Percentiles rank a stretch among this genome's conserved stretches.
phyloP scores from a whole-genome alignment of 1,140 invertebrate genomes.

The Spodoptera litura region DNA sequence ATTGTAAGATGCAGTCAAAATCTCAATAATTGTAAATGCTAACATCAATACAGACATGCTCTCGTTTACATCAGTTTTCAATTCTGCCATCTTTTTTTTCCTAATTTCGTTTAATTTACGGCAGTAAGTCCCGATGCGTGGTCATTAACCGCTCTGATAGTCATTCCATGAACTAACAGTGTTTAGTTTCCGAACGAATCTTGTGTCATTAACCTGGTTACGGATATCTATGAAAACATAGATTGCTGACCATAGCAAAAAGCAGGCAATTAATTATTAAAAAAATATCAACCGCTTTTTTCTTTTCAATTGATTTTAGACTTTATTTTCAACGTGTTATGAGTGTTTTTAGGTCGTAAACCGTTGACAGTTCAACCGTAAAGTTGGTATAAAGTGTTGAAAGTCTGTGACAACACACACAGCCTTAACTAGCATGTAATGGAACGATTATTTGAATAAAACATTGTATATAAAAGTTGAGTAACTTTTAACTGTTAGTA shows the following conservation, averaged over 20 bases:
- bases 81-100: not conserved
- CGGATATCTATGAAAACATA: constrained; percentile 65
- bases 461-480: not conserved
- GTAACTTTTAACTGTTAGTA: constrained; percentile 1
- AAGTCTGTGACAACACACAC: constrained; percentile 35
- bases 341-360: not conserved
- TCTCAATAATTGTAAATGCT: too few species aligned
- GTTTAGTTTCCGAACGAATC: constrained; percentile 36
- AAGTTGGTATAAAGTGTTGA: constrained; percentile 28
- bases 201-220: constrained; percentile 64
- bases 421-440: constrained; percentile 36
- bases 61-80: not conserved
- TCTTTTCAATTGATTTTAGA: not conserved
- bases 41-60: too few species aligned
- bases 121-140: constrained; percentile 25
- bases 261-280: constrained; percentile 77
- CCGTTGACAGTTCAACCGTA: not conserved
- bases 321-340: not conserved
- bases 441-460: constrained; percentile 21
- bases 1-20: too few species aligned
- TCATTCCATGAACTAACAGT: constrained; percentile 48
- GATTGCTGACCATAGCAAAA: constrained; percentile 71
- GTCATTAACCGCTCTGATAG: constrained; percentile 26
- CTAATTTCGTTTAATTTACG: not conserved
- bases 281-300: constrained; percentile 54